Evolutionary conservation across 2,113 vertebrate species (phyloP).

Genomic region (Nothobranchius kuhntae): DNA sequence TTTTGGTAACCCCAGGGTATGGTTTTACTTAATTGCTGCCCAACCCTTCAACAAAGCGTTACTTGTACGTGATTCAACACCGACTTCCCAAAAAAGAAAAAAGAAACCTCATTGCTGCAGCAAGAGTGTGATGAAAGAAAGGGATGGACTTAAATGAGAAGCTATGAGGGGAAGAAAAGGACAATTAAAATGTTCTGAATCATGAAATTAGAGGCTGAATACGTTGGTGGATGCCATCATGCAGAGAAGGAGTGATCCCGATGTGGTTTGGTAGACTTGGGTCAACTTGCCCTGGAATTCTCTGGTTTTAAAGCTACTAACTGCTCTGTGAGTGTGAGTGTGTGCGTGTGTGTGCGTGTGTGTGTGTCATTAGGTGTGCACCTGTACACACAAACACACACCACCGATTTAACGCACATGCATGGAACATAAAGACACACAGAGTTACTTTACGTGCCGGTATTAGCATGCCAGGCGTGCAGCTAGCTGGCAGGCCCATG

Average conservation of each 20-base stretch:
- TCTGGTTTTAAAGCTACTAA: constrained; percentile 19
- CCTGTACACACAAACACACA: constrained; percentile 44
- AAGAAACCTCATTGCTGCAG: neutral
- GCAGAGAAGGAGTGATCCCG: neutral
- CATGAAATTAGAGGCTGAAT: constrained; percentile 1
- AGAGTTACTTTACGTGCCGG: constrained; percentile 61
- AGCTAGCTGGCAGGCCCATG: constrained; percentile 61
- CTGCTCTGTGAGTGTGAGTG: neutral
- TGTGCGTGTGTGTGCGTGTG: constrained; percentile 1
- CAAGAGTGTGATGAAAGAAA: neutral
- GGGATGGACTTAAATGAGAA: neutral
- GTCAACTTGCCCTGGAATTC: constrained; percentile 9
- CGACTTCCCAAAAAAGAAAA: constrained; percentile 11
- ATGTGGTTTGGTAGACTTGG: neutral
- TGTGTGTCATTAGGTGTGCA: constrained; percentile 22
- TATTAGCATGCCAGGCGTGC: constrained; percentile 72
- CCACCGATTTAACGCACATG: constrained; percentile 40
- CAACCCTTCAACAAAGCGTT: constrained; percentile 2
- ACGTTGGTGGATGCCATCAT: neutral
- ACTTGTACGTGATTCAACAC: constrained; percentile 1
- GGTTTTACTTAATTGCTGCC: neutral
- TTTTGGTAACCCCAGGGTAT: neutral
- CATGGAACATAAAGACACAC: constrained; percentile 46
- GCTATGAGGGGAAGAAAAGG: neutral
- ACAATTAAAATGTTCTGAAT: constrained; percentile 7